phyloP scores from a whole-genome alignment of 1,140 invertebrate genomes.

The Rhopalosiphum maidis region DNA sequence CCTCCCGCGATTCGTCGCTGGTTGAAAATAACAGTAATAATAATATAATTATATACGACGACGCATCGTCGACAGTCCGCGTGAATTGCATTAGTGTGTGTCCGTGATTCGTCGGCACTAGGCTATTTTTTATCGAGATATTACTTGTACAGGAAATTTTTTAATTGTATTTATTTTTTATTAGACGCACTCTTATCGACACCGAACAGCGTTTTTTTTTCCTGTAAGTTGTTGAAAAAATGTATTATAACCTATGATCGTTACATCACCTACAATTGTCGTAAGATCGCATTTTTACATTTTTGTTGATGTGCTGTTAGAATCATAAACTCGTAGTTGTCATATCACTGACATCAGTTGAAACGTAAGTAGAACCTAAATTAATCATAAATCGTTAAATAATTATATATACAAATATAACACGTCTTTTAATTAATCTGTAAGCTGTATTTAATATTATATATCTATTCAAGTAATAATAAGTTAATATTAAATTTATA shows the following conservation, averaged over 20 bases:
- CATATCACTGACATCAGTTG: not conserved
- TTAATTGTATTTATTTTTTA: not conserved
- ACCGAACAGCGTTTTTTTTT: not conserved
- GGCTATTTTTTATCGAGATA: not conserved
- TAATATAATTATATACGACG: not conserved
- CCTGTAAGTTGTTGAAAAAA: not conserved
- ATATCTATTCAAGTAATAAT: not conserved
- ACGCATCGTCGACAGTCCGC: not conserved
- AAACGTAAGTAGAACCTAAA: not conserved
- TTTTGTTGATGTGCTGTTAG: not conserved
- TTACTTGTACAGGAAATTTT: not conserved
- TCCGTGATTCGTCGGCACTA: not conserved
- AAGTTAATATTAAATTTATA: not conserved
- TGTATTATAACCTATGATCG: constrained; percentile 2
- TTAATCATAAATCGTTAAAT: not conserved
- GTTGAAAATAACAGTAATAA: constrained; percentile 24
- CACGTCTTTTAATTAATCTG: not conserved
- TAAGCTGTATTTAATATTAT: not conserved
- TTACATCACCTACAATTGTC: not conserved
- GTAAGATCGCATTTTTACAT: not conserved
- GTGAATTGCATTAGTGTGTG: not conserved
- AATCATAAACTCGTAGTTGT: not conserved
- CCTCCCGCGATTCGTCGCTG: not conserved
- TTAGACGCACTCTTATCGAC: not conserved
- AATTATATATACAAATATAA: not conserved